phyloP scores from a whole-genome alignment of 2,113 vertebrate genomes.

The Spermophilus dauricus region DNA sequence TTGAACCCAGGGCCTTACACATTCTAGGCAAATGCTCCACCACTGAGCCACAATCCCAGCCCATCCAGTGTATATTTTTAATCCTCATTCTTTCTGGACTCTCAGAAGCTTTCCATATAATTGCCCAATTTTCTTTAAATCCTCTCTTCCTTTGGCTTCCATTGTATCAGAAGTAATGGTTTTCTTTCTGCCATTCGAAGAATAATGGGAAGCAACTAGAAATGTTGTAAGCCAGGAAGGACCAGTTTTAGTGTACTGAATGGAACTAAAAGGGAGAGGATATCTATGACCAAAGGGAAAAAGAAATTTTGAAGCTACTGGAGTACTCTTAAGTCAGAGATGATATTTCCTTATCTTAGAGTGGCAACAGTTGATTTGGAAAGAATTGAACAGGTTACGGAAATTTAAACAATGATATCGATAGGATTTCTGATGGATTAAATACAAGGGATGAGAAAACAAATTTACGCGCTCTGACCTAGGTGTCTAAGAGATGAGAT shows the following conservation, averaged over 20 bases:
- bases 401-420: slow-evolving; percentile 24
- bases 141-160: slow-evolving; percentile 47
- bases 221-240: slow-evolving; percentile 27
- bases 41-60: no score
- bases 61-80: background rate
- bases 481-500: background rate
- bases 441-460: background rate
- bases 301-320: background rate
- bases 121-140: background rate
- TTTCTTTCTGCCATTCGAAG: slow-evolving; percentile 27
- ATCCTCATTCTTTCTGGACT: background rate
- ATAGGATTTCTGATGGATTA: slow-evolving; percentile 14
- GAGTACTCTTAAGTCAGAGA: slow-evolving; percentile 2
- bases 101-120: background rate
- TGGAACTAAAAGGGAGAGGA: background rate
- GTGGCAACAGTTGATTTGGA: background rate
- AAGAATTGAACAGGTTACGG: slow-evolving; percentile 26
- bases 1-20: no score
- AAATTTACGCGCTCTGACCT: background rate
- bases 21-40: no score
- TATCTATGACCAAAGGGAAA: background rate
- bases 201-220: background rate
- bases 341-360: background rate
- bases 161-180: slow-evolving; percentile 35
- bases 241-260: background rate